A percentile compares a stretch with the other conserved stretches of the same genome.
Conservation (phyloP, 53 echinoderm and acorn worm genomes). For the Actinopyga echinites region DNA sequence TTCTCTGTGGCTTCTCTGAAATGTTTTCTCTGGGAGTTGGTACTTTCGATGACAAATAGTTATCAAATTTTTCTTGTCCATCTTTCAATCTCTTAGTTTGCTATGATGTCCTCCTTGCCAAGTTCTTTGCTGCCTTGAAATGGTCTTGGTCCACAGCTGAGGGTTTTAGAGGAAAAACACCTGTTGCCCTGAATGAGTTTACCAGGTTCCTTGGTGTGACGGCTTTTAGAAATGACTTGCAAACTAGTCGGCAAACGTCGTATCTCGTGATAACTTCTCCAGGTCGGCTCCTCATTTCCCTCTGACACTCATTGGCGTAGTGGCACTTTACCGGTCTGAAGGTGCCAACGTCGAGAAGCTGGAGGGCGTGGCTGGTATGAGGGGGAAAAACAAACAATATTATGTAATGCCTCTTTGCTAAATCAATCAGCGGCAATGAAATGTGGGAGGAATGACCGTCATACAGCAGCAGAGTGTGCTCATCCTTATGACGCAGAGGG, state of each 20-base stretch:
- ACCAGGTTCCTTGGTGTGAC: neutral
- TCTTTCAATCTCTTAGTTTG: neutral
- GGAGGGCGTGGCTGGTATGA: too few species aligned
- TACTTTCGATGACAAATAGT: neutral
- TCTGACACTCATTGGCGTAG: neutral
- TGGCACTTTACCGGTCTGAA: neutral
- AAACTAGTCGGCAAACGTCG: neutral
- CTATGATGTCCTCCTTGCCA: neutral
- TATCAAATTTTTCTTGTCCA: neutral
- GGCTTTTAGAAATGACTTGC: neutral
- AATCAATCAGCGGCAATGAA: neutral
- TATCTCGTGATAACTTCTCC: neutral
- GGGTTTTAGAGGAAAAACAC: conserved; percentile 12
- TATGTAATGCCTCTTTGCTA: too few species aligned
- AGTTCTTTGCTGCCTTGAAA: neutral
- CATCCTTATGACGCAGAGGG: too few species aligned
- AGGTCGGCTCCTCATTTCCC: neutral
- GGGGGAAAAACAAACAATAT: too few species aligned
- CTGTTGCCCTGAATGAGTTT: conserved; percentile 6
- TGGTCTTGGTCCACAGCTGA: neutral
- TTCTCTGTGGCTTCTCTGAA: neutral
- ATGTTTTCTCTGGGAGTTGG: neutral
- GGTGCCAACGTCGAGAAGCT: neutral
- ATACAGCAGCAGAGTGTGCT: too few species aligned
- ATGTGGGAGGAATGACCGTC: neutral